Evolutionary conservation across 1,140 invertebrate genomes (phyloP).

Genomic region (Megalonaias nervosa): DNA sequence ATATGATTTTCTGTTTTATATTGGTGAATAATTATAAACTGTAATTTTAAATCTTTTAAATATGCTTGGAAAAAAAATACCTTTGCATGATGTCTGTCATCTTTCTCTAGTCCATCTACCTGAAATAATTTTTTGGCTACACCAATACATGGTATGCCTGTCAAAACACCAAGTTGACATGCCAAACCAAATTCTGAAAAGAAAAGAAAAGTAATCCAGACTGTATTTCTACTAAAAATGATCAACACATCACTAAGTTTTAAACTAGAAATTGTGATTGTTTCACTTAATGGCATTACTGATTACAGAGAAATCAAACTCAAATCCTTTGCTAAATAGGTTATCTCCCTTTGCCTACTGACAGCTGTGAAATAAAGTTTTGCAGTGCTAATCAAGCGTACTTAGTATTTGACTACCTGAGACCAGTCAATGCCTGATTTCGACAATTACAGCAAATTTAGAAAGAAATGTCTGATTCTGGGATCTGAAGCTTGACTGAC

Average conservation of each 20-base stretch:
- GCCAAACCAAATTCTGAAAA: constrained; percentile 68
- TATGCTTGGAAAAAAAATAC: constrained; percentile 35
- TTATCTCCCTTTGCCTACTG: too few relatives aligned
- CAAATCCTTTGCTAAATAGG: too few relatives aligned
- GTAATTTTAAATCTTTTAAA: neutral
- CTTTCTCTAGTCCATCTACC: constrained; percentile 66
- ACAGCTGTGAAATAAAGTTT: too few relatives aligned
- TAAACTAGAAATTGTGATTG: neutral
- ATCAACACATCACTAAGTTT: neutral
- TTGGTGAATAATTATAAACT: neutral
- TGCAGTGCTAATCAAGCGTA: too few relatives aligned
- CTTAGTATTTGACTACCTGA: too few relatives aligned
- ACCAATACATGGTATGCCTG: constrained; percentile 67
- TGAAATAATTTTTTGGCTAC: constrained; percentile 70
- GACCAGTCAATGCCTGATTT: too few relatives aligned
- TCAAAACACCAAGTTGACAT: constrained; percentile 68
- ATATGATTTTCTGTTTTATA: neutral
- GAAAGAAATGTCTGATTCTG: too few relatives aligned
- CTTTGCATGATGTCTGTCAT: constrained; percentile 57
- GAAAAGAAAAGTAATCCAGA: neutral
- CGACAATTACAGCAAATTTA: too few relatives aligned
- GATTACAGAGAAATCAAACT: too few relatives aligned
- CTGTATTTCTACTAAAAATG: neutral
- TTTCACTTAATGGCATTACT: too few relatives aligned
- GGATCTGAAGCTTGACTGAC: too few relatives aligned